Evolutionary conservation across 2,888 invertebrate species (phyloP), one percentile per base, ranked within the genome.

Genomic region (Tinea semifulvella): DNA sequence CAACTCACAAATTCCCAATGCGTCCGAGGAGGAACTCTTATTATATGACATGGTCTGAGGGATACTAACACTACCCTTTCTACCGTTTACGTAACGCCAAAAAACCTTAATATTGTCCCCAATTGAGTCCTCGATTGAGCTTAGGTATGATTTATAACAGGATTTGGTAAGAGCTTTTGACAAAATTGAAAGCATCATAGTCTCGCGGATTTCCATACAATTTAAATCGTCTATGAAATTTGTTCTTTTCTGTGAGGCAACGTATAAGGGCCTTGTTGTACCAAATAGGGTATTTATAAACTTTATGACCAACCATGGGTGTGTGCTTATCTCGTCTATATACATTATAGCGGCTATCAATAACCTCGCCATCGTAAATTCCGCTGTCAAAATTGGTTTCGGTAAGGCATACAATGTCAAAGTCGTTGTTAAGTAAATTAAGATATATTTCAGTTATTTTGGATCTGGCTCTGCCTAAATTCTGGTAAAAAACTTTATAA

Each of bases 341-440:
- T 3, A 42, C 36, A 25, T 16, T 35, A 26, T 42, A 46, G 3
- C 46, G 13, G 11, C 4, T 8, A 18, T 46, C 46, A 11, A 42
- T 18, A 11, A 46, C 7, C 42, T 46, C 46, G 6, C 13, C 8
- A 16, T 19, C 14, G 20, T 17, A 26, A 36, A 46, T 10, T 17
- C 35, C 11, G 17, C n/a, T 25, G 8, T 46, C 42, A 17, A 46
- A 18, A 27, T 42, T 42, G 25, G 42, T 46, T 25, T 45, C 44
- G 2, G 36, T 31, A 2, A 42, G 22, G 10, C 44, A 42, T 22
- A 44, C 11, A 11, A 42, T 18, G 22, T 45, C 45, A 11, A 18
- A 28, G 19, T 40, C 13, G 40, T 13, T 5, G 10, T 36, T 20
- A 11, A 39, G 18, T 28, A 8, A 14, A n/a, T n/a, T n/a, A n/a